Evolutionary conservation across 2,888 invertebrate species (phyloP).

Genomic region (Xanthia togata): DNA sequence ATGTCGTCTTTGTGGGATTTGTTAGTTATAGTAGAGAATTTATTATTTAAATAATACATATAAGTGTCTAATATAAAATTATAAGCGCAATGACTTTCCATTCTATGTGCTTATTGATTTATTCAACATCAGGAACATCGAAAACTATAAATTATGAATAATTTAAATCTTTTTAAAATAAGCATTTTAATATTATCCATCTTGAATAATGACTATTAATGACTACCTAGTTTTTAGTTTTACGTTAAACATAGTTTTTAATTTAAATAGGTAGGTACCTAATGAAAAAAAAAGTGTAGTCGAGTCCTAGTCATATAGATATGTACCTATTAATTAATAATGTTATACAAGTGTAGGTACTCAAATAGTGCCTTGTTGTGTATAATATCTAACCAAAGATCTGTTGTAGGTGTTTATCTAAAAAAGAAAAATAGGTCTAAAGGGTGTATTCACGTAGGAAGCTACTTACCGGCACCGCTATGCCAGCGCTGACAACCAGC

Average conservation of each 20-base stretch:
- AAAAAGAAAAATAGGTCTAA: neutral
- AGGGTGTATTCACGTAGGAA: neutral
- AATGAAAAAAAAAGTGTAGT: slow-evolving; percentile 51
- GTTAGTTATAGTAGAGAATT: slow-evolving; percentile 17
- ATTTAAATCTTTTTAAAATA: slow-evolving; percentile 36
- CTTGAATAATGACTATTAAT: slow-evolving; percentile 50
- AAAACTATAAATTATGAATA: slow-evolving; percentile 17
- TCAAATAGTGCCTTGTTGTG: slow-evolving; percentile 50
- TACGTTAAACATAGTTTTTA: slow-evolving; percentile 28
- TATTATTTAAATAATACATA: slow-evolving; percentile 6
- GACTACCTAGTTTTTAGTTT: slow-evolving; percentile 36
- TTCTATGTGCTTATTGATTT: slow-evolving; percentile 43
- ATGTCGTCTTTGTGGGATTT: slow-evolving; percentile 50
- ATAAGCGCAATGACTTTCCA: slow-evolving; percentile 47
- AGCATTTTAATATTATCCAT: slow-evolving; percentile 60
- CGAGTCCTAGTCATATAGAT: slow-evolving; percentile 66
- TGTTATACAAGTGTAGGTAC: slow-evolving; percentile 7
- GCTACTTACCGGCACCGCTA: neutral
- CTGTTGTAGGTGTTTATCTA: slow-evolving; percentile 23
- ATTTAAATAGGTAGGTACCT: slow-evolving; percentile 24
- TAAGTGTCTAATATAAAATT: neutral
- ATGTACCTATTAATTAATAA: slow-evolving; percentile 3
- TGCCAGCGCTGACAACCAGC: neutral
- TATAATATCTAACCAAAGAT: slow-evolving; percentile 59
- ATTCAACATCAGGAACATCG: slow-evolving; percentile 12